Conservation (phyloP, 2,888 invertebrate genomes). For the Bombyx huttoni region DNA sequence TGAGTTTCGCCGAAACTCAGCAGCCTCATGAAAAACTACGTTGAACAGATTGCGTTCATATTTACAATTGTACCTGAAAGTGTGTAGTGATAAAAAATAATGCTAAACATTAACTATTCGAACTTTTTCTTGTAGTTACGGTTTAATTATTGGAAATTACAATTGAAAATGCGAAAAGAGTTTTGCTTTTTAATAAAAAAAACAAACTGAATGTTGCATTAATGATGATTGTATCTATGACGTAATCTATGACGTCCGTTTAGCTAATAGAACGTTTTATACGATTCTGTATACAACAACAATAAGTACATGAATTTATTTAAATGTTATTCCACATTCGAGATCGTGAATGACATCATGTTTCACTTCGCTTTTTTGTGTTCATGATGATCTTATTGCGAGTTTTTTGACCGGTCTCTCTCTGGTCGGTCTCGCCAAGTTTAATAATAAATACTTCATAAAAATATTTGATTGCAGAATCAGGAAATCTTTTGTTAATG, state of each 20-base stretch:
- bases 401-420: not conserved
- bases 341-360: not conserved
- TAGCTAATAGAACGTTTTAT: no score
- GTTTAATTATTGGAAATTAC: no score
- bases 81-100: not conserved
- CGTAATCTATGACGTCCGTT: no score
- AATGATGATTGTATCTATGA: no score
- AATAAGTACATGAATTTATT: not conserved
- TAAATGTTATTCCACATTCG: not conserved
- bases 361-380: not conserved
- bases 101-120: no score
- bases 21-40: constrained; percentile 20
- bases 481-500: no score
- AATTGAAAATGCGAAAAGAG: no score
- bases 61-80: not conserved
- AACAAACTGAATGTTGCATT: no score
- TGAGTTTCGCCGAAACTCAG: constrained; percentile 19
- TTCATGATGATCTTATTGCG: not conserved
- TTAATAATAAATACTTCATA: not conserved
- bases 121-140: no score
- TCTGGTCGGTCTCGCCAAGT: not conserved
- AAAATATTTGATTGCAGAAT: no score
- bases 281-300: no score
- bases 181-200: no score
- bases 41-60: constrained; percentile 13